These are phyloP conservation scores for Alethe diademata DNA, from an alignment of 2,113 vertebrate genomes.

Conservation along the genomic window DNA sequence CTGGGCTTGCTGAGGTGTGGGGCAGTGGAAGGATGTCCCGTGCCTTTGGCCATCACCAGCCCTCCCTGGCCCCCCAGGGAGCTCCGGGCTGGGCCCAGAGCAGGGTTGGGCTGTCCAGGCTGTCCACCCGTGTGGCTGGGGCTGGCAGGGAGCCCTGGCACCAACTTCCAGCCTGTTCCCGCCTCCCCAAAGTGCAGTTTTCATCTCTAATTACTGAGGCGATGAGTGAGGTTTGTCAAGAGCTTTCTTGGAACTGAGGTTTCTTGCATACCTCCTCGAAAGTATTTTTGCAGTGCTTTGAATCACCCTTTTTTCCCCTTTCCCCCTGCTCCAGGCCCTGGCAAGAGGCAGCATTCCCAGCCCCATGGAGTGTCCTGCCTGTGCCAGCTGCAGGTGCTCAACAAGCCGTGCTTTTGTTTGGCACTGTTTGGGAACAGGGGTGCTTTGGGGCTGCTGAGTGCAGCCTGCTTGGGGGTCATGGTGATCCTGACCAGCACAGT, in stretches of 20 bases:
- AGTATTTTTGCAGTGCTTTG: neutral
- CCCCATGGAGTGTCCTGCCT: neutral
- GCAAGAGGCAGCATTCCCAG: neutral
- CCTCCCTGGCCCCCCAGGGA: neutral
- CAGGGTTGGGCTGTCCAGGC: neutral
- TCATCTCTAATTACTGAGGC: neutral
- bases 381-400: neutral
- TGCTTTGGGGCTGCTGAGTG: neutral
- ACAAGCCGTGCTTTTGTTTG: neutral
- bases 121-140: neutral
- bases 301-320: neutral
- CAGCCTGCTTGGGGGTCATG: accelerated
- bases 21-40: neutral
- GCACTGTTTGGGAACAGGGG: accelerated
- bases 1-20: neutral
- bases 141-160: neutral
- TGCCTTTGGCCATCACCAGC: neutral
- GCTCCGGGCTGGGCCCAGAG: accelerated
- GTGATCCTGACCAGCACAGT: accelerated
- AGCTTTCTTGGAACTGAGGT: neutral
- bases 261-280: neutral
- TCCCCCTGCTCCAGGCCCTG: neutral
- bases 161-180: neutral
- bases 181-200: neutral
- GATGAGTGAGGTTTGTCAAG: neutral